A percentile compares a stretch with the other conserved stretches of the same genome.
phyloP scores from a whole-genome alignment of 1,140 invertebrate species.

The Galendromus occidentalis region DNA sequence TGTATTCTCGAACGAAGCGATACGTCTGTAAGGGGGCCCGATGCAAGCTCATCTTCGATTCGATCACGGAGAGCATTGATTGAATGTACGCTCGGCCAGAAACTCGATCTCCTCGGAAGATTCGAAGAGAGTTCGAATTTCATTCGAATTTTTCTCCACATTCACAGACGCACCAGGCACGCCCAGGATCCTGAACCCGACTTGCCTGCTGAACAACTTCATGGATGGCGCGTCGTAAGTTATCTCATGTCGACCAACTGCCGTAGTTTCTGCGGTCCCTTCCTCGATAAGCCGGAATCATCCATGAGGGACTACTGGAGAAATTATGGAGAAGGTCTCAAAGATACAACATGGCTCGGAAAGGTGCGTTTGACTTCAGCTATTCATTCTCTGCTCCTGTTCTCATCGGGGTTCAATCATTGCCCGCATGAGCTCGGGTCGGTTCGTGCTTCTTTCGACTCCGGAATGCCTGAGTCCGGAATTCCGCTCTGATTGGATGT shows the following conservation, averaged over 20 bases:
- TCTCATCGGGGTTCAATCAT: no score
- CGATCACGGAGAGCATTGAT: no score
- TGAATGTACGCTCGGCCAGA: no score
- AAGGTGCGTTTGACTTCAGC: not conserved
- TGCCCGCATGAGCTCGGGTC: no score
- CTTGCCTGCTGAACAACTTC: not conserved
- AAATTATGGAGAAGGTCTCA: not conserved
- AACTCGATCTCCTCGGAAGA: not conserved
- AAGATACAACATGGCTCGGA: conserved; percentile 5
- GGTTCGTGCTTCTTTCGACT: no score
- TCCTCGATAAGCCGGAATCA: not conserved
- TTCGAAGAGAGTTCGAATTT: not conserved
- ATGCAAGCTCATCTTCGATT: no score
- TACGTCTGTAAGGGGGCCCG: no score
- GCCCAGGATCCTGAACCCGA: conserved; percentile 1
- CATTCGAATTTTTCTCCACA: not conserved
- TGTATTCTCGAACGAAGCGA: no score
- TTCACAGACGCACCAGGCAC: not conserved
- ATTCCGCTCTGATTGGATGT: no score
- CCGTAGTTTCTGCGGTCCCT: conserved; percentile 6
- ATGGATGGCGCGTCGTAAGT: conserved; percentile 3
- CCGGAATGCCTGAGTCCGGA: no score
- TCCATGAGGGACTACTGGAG: conserved; percentile 4
- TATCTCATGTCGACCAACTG: conserved; percentile 5
- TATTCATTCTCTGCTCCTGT: no score